Base-by-base conservation (phyloP, 2,888 invertebrate species). In the Acanthoscelides obtectus region DNA sequence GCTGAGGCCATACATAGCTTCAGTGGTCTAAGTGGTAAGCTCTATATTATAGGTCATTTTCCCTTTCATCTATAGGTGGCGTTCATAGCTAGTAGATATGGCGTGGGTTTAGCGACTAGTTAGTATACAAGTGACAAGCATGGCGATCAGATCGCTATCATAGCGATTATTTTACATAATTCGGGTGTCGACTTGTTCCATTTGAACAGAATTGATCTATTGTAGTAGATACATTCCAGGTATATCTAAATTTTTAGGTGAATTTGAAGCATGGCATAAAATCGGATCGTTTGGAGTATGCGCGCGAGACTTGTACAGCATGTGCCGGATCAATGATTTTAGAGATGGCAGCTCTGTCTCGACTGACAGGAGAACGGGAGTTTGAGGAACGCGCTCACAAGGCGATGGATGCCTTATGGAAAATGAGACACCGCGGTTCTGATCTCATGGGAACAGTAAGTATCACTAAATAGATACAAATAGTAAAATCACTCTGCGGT, bases 271-370 rank as follows among this genome's bases (percentile, higher is more conserved):
- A 92, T 82, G 98, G 97, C 22, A 90, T 97, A 84, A 93, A 93
- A 84, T 90, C 90, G 75, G 90, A 91, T 45, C 90, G 91, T 21
- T 80, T 95, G 69, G 90, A 92, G 75, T 90, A 92, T 78, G 92
- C 93, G 0, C 88, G 93, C 2, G 97, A 98, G 86, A 98, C 98
- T 0, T 99, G 99, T 83, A 99, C 99, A 0, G 98, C 99, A 0
- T 99, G 99, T 86, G 98, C 98, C 0, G 99, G 99, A 0, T 98
- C 98, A 0, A 97, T 99, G 91, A 93, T 99, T 70, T 87, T 99
- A 45, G 99, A 99, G 87, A 96, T 99, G 91, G 98, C 98, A 0
- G 97, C 98, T 0, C 88, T 99, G 6, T 97, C 97, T 0, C 90
- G 98, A 1, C 88, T 99, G 69, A 95, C 97, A 0, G 98, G 96